A percentile compares a stretch with the other conserved stretches of the same genome.
phyloP scores from a whole-genome alignment of 2,113 vertebrate genomes.

The Herpailurus yagouaroundi region DNA sequence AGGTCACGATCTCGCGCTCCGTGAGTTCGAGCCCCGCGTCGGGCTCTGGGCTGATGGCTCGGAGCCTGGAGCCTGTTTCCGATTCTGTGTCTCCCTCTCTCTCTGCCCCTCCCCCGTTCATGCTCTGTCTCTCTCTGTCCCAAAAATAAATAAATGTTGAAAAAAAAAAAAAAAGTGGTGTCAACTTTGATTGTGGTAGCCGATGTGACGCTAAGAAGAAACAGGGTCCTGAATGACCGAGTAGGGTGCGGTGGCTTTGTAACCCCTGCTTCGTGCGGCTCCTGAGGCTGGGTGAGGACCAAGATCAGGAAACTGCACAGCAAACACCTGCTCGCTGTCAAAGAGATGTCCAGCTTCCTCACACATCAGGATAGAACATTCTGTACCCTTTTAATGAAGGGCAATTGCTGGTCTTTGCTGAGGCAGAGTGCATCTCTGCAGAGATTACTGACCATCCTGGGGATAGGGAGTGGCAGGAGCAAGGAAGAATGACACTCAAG shows the following conservation, averaged over 20 bases:
- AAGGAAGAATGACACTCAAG: neutral
- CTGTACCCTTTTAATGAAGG: neutral
- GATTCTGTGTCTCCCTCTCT: no score
- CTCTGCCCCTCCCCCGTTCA: no score
- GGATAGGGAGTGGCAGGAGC: neutral
- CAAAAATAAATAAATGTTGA: no score
- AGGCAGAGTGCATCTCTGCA: neutral
- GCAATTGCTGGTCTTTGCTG: neutral
- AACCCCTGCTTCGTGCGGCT: neutral
- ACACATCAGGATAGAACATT: neutral
- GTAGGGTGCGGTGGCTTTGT: neutral
- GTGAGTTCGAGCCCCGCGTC: no score
- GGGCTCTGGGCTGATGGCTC: no score
- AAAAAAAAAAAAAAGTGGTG: no score
- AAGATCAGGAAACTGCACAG: neutral
- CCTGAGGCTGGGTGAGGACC: neutral
- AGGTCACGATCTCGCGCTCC: no score
- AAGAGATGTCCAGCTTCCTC: neutral
- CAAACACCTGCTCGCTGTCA: neutral
- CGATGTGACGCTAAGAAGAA: neutral
- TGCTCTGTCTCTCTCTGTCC: no score
- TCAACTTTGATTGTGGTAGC: neutral
- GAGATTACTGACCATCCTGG: neutral
- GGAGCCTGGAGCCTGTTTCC: no score
- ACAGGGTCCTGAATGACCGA: rapidly evolving